Percentiles rank a stretch among this genome's conserved stretches.
Evolutionary conservation across 2,113 vertebrate species (phyloP).

Genomic region (Brienomyrus brachyistius): DNA sequence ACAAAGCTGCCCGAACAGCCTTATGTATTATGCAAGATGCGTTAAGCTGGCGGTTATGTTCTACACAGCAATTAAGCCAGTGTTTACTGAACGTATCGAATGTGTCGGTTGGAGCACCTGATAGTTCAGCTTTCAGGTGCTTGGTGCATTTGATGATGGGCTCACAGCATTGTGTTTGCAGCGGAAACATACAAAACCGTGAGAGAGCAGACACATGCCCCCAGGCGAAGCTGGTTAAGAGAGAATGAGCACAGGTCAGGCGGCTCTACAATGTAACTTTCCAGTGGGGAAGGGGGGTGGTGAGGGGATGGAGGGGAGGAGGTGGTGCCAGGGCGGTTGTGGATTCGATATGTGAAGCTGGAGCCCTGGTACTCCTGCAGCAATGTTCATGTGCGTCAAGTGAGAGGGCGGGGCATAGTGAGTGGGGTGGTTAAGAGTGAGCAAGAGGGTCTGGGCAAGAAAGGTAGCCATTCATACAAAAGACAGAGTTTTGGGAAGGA

Average conservation of each 20-base stretch:
- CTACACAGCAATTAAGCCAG: background rate
- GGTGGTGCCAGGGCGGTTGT: constrained; percentile 5
- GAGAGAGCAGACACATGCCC: background rate
- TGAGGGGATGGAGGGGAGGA: constrained; percentile 7
- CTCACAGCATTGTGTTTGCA: background rate
- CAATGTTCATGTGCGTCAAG: constrained; percentile 67
- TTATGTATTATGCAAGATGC: background rate
- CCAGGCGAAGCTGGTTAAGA: constrained; percentile 24
- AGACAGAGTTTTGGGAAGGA: background rate
- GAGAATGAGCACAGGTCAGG: constrained; percentile 2
- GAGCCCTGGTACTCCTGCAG: constrained; percentile 72
- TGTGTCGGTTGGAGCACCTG: background rate
- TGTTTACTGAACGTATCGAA: background rate
- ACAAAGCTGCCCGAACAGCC: background rate
- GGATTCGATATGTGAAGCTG: constrained; percentile 67
- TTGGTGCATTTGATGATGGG: background rate
- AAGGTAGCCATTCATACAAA: background rate
- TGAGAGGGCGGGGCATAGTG: constrained; percentile 44
- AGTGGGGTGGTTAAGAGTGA: constrained; percentile 60
- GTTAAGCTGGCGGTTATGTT: background rate
- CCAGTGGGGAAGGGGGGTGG: background rate
- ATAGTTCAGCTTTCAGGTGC: background rate
- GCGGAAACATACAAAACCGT: background rate
- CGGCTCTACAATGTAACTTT: background rate
- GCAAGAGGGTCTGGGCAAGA: constrained; percentile 44